Base-by-base conservation (phyloP, 2,888 invertebrate genomes). In the Platycheirus albimanus region DNA sequence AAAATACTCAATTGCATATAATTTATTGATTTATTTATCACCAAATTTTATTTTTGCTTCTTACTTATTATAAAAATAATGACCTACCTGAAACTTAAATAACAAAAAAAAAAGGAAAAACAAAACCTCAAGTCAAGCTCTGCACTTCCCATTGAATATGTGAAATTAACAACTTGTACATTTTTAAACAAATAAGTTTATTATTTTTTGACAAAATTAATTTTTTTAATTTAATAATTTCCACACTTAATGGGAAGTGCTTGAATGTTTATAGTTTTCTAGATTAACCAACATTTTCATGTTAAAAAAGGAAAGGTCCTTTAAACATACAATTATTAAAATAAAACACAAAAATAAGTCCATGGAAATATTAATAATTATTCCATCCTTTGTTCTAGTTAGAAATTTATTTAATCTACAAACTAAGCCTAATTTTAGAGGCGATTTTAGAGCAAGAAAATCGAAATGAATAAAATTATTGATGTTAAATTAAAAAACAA, bases 351-450 rank as follows among this genome's bases (percentile, higher is more conserved):
- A 43, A 41, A 51, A 45, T n/a, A 69, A 61, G 20, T 45, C 43
- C 43, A 43, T 20, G 20, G 51, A 36, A 70, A 20, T 38, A 58
- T 19, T 52, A 52, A 17, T 38, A 52, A 49, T 51, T 70, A 49
- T 51, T 70, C 76, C 58, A 56, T 76, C 38, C 43, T n/a, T 61
- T 70, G 36, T 67, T 81, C 61, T 77, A 81, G 75, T 75, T 76
- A 70, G 75, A 75, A 66, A 67, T 41, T 41, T 52, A 63, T 49
- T 74, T 51, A 76, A 64, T 76, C 80, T 64, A 54, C 79, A 74
- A 69, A 28, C 10, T 36, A 8, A 20, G 74, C 66, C 87, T 89
- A 85, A 86, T 86, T 85, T 87, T 88, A 86, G 87, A 81, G 81
- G 70, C 64, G 88, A 17, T 13, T 36, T 13, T 36, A 80, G 45